Conservation (phyloP, 2,797 vertebrate genomes). For the Corythornis leucogaster region DNA sequence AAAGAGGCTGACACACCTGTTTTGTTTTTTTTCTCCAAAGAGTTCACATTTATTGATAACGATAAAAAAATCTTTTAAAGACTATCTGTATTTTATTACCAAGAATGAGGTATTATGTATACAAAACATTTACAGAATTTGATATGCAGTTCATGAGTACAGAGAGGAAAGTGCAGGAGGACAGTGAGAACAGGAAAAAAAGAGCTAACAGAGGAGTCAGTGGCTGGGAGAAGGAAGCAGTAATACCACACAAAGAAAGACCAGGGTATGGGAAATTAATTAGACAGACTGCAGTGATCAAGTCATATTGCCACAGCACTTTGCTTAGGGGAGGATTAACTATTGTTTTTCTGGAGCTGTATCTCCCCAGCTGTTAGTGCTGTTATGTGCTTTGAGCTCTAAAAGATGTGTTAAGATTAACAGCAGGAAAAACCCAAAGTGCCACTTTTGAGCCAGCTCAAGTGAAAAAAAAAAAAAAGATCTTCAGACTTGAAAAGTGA, state of each 20-base stretch:
- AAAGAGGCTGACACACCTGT: not conserved
- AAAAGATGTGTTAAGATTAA: slow-evolving; percentile 25
- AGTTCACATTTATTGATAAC: slow-evolving; percentile 82
- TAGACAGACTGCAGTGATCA: not conserved
- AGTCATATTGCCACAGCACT: slow-evolving; percentile 39
- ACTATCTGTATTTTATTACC: slow-evolving; percentile 81
- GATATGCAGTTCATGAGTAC: slow-evolving; percentile 73
- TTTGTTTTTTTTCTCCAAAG: slow-evolving; percentile 55
- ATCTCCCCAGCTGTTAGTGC: slow-evolving; percentile 26
- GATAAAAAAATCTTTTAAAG: slow-evolving; percentile 85
- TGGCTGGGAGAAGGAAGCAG: not conserved
- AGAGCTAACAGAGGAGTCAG: not conserved
- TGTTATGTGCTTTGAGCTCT: slow-evolving; percentile 67
- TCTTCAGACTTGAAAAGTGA: slow-evolving; percentile 64
- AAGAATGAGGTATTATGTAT: slow-evolving; percentile 83
- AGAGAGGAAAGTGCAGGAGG: slow-evolving; percentile 36
- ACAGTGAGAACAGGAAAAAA: not conserved
- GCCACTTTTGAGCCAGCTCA: slow-evolving; percentile 71
- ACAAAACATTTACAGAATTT: slow-evolving; percentile 81
- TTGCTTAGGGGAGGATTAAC: not conserved
- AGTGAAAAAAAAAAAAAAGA: slow-evolving; percentile 40
- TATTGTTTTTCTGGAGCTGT: not conserved
- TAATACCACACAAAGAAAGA: slow-evolving; percentile 6
- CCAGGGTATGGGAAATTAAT: not conserved
- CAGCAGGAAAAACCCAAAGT: slow-evolving; percentile 40